Conservation (phyloP, 2,888 invertebrate genomes). For the Corbicula japonica region DNA sequence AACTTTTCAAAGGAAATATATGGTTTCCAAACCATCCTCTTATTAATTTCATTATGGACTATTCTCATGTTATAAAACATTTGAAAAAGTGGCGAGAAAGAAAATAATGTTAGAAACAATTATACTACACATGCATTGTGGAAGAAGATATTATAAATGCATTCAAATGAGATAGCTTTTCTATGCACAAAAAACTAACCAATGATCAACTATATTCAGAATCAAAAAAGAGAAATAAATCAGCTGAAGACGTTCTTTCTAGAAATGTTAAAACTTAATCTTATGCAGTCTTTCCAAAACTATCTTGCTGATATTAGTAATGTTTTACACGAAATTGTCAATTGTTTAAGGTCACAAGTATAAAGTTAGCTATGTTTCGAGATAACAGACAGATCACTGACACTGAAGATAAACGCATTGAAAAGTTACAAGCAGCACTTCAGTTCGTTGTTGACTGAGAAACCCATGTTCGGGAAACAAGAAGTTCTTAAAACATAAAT, state of each 20-base stretch:
- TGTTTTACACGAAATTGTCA: background rate
- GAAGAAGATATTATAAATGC: slow-evolving; percentile 52
- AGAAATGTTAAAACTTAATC: slow-evolving; percentile 48
- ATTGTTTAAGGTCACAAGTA: slow-evolving; percentile 21
- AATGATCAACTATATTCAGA: slow-evolving; percentile 47
- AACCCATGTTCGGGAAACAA: too few species aligned
- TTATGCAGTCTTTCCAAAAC: slow-evolving; percentile 1
- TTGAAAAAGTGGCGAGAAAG: slow-evolving; percentile 32
- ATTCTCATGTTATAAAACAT: slow-evolving; percentile 48
- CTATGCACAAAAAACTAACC: slow-evolving; percentile 50
- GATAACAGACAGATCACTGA: too few species aligned
- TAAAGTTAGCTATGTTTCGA: slow-evolving; percentile 10
- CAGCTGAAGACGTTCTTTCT: slow-evolving; percentile 62
- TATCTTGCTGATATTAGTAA: background rate
- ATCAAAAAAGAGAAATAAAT: slow-evolving; percentile 58
- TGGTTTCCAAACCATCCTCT: slow-evolving; percentile 14
- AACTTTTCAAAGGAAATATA: slow-evolving; percentile 15
- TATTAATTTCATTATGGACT: slow-evolving; percentile 47
- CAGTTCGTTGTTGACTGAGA: too few species aligned
- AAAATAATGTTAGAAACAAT: slow-evolving; percentile 8
- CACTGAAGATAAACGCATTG: too few species aligned
- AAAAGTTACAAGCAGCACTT: too few species aligned
- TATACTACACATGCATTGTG: slow-evolving; percentile 15
- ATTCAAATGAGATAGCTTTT: slow-evolving; percentile 53
- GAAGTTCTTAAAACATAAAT: too few species aligned